These are phyloP conservation scores for Anhinga rufa DNA, from an alignment of 2,113 vertebrate genomes.

Conservation along the genomic window DNA sequence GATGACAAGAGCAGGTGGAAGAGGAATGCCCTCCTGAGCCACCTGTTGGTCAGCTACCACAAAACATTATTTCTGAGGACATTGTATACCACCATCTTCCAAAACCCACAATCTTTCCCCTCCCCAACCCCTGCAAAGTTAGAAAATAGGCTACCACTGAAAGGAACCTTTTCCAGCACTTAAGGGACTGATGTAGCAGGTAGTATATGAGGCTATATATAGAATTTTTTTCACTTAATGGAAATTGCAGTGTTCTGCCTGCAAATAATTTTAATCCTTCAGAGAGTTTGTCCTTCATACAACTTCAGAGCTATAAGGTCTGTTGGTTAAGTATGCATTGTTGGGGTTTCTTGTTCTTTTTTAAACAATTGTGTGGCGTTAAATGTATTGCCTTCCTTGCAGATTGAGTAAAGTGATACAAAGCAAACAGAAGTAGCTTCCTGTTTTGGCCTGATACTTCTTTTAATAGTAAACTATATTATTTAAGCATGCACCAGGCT, in stretches of 20 bases:
- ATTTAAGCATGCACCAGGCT: not conserved
- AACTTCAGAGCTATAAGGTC: not conserved
- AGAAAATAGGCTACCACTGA: not conserved
- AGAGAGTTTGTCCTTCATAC: not conserved
- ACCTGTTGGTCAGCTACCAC: not conserved
- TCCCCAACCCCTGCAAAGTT: not conserved
- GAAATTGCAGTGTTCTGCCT: not conserved
- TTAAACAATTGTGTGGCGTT: not conserved
- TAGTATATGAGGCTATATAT: not conserved
- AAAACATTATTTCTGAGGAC: not conserved
- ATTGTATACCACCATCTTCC: not conserved
- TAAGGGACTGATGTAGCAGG: not conserved
- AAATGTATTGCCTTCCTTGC: not conserved
- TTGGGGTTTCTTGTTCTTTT: fast-evolving
- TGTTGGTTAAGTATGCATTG: not conserved
- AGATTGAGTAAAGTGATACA: not conserved
- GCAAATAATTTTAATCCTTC: not conserved
- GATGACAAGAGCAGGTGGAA: not conserved
- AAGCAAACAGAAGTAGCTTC: not conserved
- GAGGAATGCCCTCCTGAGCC: not conserved
- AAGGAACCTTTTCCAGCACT: not conserved
- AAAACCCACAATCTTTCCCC: not conserved
- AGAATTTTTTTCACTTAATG: not conserved
- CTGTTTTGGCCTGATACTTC: not conserved
- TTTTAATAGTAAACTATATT: not conserved